Base-by-base conservation (phyloP, 2,888 invertebrate genomes). In the Patella ulyssiponensis region DNA sequence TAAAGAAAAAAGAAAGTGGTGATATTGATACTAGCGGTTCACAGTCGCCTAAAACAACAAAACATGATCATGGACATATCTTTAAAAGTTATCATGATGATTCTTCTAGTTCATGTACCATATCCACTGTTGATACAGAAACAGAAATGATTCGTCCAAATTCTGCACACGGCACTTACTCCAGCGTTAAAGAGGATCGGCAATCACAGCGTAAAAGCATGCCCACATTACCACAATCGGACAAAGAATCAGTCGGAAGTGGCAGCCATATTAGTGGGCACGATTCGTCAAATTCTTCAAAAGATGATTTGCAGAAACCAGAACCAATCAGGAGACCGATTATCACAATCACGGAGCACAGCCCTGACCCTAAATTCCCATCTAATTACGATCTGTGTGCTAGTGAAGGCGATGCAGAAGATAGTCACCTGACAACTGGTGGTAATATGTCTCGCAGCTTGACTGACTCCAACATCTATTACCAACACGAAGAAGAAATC, bases 321-420 rank as follows among this genome's bases (percentile, higher is more conserved):
- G 84, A 83, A 12, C 77, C 79, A 17, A 76, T 78, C 15, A 80
- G 81, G n/a, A 85, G 85, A 77, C 98, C 98, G 0, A 98, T 98
- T 76, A 98, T 98, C 79, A 98, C 98, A 0, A 97, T 98, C 12
- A 98, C 98, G 0, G 97, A 98, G 90, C 98, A 98, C 89, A 97
- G 97, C 0, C 98, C 98, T 0, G 91, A 91, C 51, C 96, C 97
- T 0, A 80, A 78, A 72, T 77, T 54, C 58, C 20, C 75, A 3
- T 80, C 78, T 44, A 80, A 77, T 73, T 79, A 79, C 69, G 78
- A 80, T 23, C 74, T 79, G n/a, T 76, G 76, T 56, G 95, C 95
- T 81, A 93, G 64, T 51, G 95, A 75, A 95, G 95, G 89, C 93
- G 95, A 0, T 95, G 95, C 86, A 93, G 96, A 79, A 20, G 74